Base-by-base conservation (phyloP, 2,797 vertebrate genomes). In the Arnoldichthys spilopterus region DNA sequence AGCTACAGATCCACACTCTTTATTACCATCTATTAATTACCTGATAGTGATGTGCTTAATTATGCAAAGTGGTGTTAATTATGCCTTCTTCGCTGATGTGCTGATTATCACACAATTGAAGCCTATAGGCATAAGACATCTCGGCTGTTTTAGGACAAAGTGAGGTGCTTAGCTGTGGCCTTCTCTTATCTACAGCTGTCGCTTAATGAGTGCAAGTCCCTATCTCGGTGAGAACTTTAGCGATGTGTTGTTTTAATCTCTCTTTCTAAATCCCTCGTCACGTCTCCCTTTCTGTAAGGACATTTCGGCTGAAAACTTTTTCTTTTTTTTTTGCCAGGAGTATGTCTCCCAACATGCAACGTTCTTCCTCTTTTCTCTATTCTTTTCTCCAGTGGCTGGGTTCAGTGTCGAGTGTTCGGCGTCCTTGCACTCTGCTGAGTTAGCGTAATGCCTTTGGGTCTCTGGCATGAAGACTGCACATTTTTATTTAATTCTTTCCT, bases 11-110 rank as follows among this genome's bases (percentile, higher is more conserved):
- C 74, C 75, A 59, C 22, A 70, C 66, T 67, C 75, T 76, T 71
- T 77, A 81, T 76, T 62, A 62, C 86, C 49, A 74, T 85, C 78
- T 84, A 53, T 86, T 90, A 90, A 91, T 91, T 87, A 87, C 85
- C 82, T 89, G 80, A 87, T 86, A 81, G 78, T 77, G 75, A 84
- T 74, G 82, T 6, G 54, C 72, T 79, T 90, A 86, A 86, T 89
- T 87, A 88, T 88, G 73, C 86, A 84, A 85, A 87, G 64, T 84
- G 58, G 22, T 22, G 75, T 77, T 85, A 78, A 83, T 86, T 73
- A 83, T 78, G 69, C 79, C 75, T 74, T 63, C 73, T 34, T 77
- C 43, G n/a, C 64, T 74, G 78, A 79, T 64, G 43, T 37, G 64
- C 20, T 9, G 54, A 72, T 81, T 64, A 76, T 53, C 68, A 74